A percentile compares a stretch with the other conserved stretches of the same genome.
Conservation (phyloP, 2,888 invertebrate species). For the Barypeithes pellucidus region DNA sequence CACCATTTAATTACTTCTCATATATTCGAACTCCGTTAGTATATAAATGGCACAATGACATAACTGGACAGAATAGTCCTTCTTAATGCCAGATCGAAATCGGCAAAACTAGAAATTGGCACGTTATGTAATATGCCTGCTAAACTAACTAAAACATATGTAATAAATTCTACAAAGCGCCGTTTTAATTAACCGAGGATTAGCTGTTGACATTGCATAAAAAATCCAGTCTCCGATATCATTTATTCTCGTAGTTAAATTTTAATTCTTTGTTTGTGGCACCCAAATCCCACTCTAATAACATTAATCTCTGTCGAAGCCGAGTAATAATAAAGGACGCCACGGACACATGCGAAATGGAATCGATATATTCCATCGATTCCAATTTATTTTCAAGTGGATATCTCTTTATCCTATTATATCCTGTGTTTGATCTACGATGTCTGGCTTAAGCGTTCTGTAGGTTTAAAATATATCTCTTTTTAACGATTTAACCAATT, state of each 20-base stretch:
- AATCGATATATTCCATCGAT: slow-evolving; percentile 62
- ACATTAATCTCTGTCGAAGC: slow-evolving; percentile 48
- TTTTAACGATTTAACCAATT: slow-evolving; percentile 44
- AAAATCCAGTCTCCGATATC: slow-evolving; percentile 5
- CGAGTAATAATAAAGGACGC: slow-evolving; percentile 35
- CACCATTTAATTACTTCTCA: too few species aligned
- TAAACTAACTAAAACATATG: too few species aligned
- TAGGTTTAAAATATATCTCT: slow-evolving; percentile 31
- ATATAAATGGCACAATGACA: too few species aligned
- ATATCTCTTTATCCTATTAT: slow-evolving; percentile 63
- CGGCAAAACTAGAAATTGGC: too few species aligned
- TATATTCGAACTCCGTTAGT: too few species aligned
- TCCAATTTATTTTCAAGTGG: slow-evolving; percentile 65
- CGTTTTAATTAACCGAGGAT: too few species aligned
- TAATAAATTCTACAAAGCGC: too few species aligned
- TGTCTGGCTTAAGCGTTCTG: slow-evolving; percentile 36
- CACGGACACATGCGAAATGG: slow-evolving; percentile 41
- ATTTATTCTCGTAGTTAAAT: slow-evolving; percentile 26
- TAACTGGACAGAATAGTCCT: too few species aligned
- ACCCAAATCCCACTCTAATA: slow-evolving; percentile 41
- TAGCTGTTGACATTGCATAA: too few species aligned
- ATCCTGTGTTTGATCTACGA: slow-evolving; percentile 53
- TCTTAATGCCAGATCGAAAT: too few species aligned
- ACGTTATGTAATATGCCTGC: too few species aligned
- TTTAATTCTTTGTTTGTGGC: slow-evolving; percentile 35